Conservation (phyloP, 2,113 vertebrate species). For the Laticauda laticaudata region DNA sequence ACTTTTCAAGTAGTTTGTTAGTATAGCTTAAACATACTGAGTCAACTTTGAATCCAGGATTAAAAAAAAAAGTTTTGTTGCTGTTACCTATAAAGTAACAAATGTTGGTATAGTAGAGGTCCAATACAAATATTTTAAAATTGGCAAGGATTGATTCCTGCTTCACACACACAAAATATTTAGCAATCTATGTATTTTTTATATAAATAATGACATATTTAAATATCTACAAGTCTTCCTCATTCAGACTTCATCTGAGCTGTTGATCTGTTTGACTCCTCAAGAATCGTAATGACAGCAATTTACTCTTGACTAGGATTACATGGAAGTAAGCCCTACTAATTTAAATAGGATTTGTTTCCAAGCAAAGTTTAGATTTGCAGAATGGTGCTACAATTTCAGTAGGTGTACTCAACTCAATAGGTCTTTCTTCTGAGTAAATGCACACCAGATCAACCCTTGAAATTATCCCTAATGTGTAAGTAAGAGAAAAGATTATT, state of each 20-base stretch:
- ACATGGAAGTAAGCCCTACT: neutral
- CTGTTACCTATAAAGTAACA: neutral
- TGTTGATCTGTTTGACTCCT: slow-evolving; percentile 8
- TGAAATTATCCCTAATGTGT: slow-evolving; percentile 21
- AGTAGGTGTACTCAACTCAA: no score
- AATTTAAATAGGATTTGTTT: neutral
- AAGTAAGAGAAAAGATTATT: neutral
- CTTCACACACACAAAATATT: neutral
- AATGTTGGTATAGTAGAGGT: neutral
- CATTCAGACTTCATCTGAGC: neutral
- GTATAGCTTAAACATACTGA: neutral
- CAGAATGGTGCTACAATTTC: neutral
- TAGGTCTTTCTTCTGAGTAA: neutral
- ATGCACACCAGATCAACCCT: neutral
- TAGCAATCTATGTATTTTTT: neutral
- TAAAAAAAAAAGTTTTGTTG: neutral
- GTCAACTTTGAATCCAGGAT: no score
- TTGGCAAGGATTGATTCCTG: neutral
- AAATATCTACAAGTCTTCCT: neutral
- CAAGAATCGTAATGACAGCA: neutral
- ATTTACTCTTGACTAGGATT: neutral
- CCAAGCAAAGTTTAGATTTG: neutral
- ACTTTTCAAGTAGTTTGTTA: neutral
- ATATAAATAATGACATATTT: accelerated
- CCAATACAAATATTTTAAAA: neutral